Conservation (phyloP, 2,888 invertebrate genomes). For the Macropis europaea region DNA sequence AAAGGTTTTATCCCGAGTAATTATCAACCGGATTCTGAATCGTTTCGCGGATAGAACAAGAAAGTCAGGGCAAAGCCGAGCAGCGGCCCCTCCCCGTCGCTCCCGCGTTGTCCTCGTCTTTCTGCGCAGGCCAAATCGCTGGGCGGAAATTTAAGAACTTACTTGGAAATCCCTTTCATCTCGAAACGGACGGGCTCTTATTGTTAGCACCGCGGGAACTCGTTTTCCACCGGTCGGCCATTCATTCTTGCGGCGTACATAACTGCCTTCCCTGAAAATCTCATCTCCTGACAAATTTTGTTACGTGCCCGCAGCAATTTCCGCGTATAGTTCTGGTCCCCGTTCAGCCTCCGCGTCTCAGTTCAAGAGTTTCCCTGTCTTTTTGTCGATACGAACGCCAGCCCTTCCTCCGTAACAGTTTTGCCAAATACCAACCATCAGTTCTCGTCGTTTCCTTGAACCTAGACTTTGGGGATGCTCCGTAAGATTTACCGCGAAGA, state of each 20-base stretch:
- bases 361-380: not conserved
- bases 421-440: not conserved
- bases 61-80: not conserved
- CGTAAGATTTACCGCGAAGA: too few species aligned
- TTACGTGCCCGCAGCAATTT: constrained; percentile 61
- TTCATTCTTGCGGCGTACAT: constrained; percentile 57
- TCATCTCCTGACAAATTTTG: constrained; percentile 64
- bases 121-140: constrained; percentile 8
- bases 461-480: too few species aligned
- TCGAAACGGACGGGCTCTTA: constrained; percentile 46
- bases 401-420: not conserved
- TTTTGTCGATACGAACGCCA: not conserved
- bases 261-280: constrained; percentile 56
- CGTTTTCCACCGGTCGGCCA: constrained; percentile 54
- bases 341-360: constrained; percentile 16
- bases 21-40: constrained; percentile 36
- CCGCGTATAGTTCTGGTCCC: constrained; percentile 39
- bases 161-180: constrained; percentile 49
- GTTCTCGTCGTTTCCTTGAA: too few species aligned
- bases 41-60: constrained; percentile 4
- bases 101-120: constrained; percentile 9
- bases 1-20: constrained; percentile 27
- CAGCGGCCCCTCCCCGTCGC: not conserved
- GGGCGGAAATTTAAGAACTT: constrained; percentile 62
- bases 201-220: constrained; percentile 55